phyloP scores from a whole-genome alignment of 2,113 vertebrate genomes.

The Callipepla californica region DNA sequence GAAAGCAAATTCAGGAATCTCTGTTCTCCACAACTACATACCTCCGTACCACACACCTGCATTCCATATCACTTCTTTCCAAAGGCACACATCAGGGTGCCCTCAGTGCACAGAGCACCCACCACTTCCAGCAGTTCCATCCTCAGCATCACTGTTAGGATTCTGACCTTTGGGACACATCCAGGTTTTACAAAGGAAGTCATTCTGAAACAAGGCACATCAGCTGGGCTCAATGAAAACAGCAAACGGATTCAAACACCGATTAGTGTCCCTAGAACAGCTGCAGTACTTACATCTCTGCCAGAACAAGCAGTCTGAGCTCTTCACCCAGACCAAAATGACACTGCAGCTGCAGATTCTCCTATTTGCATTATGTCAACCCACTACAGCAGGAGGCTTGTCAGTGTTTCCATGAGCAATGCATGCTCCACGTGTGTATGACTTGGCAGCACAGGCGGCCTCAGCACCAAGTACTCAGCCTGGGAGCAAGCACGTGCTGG shows the following conservation, averaged over 20 bases:
- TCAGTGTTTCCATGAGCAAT: constrained; percentile 57
- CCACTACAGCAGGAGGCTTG: background rate
- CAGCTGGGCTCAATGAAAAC: background rate
- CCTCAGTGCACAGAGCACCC: rapidly evolving
- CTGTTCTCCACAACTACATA: background rate
- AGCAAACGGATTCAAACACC: background rate
- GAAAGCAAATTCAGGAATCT: background rate
- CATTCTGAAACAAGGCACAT: background rate
- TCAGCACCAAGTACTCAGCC: background rate
- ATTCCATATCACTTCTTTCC: background rate
- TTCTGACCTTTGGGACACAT: rapidly evolving
- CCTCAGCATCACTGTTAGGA: rapidly evolving
- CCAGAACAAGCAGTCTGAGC: background rate
- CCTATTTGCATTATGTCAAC: background rate
- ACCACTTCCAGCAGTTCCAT: background rate
- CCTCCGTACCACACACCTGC: background rate
- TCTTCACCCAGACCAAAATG: background rate
- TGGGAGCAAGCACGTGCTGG: constrained; percentile 11
- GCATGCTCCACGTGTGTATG: constrained; percentile 33
- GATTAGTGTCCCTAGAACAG: background rate
- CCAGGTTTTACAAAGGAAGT: background rate
- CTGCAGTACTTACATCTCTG: background rate
- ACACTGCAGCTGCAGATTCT: constrained; percentile 31
- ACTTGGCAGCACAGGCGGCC: constrained; percentile 36
- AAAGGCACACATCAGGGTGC: background rate